Evolutionary conservation across 1,140 invertebrate species (phyloP), one percentile per base, ranked within the genome.

Genomic region (Periplaneta americana): DNA sequence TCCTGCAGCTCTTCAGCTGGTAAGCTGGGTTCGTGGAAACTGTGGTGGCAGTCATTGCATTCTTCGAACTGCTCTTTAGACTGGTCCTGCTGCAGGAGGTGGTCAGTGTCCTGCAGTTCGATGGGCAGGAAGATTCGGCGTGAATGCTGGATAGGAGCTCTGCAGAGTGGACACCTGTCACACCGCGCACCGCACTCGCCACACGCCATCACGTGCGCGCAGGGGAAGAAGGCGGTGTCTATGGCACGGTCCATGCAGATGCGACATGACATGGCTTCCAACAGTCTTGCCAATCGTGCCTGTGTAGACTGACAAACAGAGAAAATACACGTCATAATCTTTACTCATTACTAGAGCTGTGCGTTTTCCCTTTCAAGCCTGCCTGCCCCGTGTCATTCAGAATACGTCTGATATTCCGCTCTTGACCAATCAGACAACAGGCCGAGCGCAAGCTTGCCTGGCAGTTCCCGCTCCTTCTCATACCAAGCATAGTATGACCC

Each of bases 211-310:
- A 95, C 94, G 87, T 96, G 95, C 57, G 93, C 90, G 86, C 95
- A 96, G 9, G 95, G 95, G 88, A 95, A 93, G 88, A 96, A 94
- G 81, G 94, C 93, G n/a, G 94, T 94, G 88, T 95, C 92, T 84
- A 96, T 92, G 82, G 91, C 90, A 35, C 90, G 90, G 88, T 96
- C 95, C 94, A 96, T 96, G 85, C 95, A 96, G 83, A 96, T 94
- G 84, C 94, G 91, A 85, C 95, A 96, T 28, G 94, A 92, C 89
- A 96, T 92, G 35, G 93, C 92, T 84, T 95, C 94, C 82, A 93
- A 86, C 36, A 94, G 88, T 81, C 91, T 90, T 34, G 88, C 89
- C 81, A 91, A 87, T 80, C 90, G 89, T 74, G 91, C 91, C 86
- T 91, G 89, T 37, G 76, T 36, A 22, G 76, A 78, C 76, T 78